Conservation (phyloP, 37 sponge, comb jelly and placozoan species). For the Halisarca cf. caerulea region DNA sequence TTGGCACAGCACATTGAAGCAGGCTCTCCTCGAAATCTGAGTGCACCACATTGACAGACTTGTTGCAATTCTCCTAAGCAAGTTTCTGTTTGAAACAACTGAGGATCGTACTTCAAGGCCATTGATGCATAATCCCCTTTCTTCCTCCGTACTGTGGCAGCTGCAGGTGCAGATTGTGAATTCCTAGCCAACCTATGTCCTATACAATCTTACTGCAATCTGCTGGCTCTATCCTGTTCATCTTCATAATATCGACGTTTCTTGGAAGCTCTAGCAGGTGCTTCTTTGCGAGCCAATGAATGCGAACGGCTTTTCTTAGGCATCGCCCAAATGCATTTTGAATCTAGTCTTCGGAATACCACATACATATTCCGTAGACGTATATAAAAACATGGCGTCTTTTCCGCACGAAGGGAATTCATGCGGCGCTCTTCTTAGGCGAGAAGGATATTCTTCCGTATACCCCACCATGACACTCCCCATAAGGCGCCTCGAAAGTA, state of each 20-base stretch:
- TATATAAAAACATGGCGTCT: no score
- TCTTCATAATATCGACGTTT: neutral
- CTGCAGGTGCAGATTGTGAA: neutral
- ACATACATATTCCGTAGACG: no score
- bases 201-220: neutral
- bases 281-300: neutral
- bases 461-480: no score
- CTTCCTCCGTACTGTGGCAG: neutral
- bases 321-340: no score
- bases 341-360: no score
- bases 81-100: neutral
- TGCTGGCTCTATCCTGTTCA: neutral
- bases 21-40: conserved; percentile 20
- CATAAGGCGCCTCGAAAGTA: no score
- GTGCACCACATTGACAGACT: conserved; percentile 15
- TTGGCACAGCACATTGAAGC: conserved; percentile 26
- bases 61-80: neutral
- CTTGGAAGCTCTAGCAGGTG: neutral
- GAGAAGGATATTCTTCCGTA: no score
- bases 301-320: conserved; percentile 4
- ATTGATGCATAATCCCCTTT: neutral
- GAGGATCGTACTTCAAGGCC: neutral
- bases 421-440: no score
- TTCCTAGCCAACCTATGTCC: neutral
- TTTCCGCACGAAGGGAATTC: no score